Conservation (phyloP, 2,797 vertebrate species). For the Cossypha dichroa region DNA sequence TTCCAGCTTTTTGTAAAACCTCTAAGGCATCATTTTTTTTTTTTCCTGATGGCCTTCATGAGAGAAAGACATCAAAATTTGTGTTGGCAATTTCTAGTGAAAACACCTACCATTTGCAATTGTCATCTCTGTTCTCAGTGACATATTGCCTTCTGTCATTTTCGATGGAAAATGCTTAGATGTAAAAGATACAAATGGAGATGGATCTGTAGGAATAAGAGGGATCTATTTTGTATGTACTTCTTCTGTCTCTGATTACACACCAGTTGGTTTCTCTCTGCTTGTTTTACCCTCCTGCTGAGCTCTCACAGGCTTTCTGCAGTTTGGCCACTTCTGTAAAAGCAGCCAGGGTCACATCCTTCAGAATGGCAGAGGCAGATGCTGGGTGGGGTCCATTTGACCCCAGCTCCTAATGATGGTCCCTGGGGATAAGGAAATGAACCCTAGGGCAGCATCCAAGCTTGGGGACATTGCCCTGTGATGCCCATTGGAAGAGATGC, state of each 20-base stretch:
- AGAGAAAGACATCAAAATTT: not conserved
- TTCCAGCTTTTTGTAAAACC: slow-evolving; percentile 24
- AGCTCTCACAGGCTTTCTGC: not conserved
- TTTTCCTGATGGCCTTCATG: not conserved
- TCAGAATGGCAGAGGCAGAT: not conserved
- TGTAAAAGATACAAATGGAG: not conserved
- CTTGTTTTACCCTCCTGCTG: not conserved
- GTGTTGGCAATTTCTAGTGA: not conserved
- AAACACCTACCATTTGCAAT: slow-evolving; percentile 1
- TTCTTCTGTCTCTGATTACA: not conserved
- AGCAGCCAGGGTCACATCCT: not conserved
- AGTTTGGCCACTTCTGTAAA: not conserved
- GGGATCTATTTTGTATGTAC: not conserved
- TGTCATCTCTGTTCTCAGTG: not conserved
- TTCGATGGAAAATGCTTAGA: not conserved
- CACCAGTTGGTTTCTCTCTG: not conserved
- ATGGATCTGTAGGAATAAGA: not conserved
- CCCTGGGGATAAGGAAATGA: not conserved
- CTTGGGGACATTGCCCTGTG: fast-evolving
- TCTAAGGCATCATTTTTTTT: not conserved
- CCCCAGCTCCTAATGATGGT: not conserved
- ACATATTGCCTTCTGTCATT: not conserved
- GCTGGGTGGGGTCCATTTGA: not conserved
- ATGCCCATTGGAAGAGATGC: too few relatives aligned
- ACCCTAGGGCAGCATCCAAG: not conserved